Base-by-base conservation (phyloP, 2,888 invertebrate species). In the Pristionchus maxplancki region DNA sequence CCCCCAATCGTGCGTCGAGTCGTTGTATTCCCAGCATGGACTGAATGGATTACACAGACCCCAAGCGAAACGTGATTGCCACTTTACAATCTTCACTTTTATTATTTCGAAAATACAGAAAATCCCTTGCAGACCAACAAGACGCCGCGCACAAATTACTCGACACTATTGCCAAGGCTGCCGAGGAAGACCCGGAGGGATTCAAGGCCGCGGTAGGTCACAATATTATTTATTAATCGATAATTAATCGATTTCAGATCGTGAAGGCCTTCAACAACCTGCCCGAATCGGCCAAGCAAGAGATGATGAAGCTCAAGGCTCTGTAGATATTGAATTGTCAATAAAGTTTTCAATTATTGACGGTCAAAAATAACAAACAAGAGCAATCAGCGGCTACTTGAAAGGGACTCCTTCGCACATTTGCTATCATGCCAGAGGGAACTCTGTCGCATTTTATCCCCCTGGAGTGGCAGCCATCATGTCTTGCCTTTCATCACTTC, bases 181-280 rank as follows among this genome's bases (percentile, higher is more conserved):
- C 71, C 8, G 71, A 71, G 37, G 37, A 11, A 17, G 40, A 71
- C 71, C 71, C 71, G 28, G 71, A 71, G 4, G 34, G 37, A 71
- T 71, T 71, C 71, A 71, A 71, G 71, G 71, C 71, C 37, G 71
- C 71, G 71, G 71, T 71, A 1, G 34, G 71, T 37, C 44, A 44
- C 4, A 64, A 31, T 64, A 31, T 64, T 5, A 31, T 9, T 28
- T 64, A n/a, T 28, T 17, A 17, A 24, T 58, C 53, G 53, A 58
- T 8, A 24, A 15, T 15, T 20, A 58, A 20, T 5, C 11, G 11
- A 20, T 71, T 71, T 5, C 71, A 71, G 71, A 71, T 71, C 37
- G 71, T 71, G 15, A 71, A 71, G 71, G 71, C 71, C 40, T 71
- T 71, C 40, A 71, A 71, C 71, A 71, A 71, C 71, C 34, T 71